Evolutionary conservation across 2,797 vertebrate genomes (phyloP).

Genomic region (Catharus ustulatus): DNA sequence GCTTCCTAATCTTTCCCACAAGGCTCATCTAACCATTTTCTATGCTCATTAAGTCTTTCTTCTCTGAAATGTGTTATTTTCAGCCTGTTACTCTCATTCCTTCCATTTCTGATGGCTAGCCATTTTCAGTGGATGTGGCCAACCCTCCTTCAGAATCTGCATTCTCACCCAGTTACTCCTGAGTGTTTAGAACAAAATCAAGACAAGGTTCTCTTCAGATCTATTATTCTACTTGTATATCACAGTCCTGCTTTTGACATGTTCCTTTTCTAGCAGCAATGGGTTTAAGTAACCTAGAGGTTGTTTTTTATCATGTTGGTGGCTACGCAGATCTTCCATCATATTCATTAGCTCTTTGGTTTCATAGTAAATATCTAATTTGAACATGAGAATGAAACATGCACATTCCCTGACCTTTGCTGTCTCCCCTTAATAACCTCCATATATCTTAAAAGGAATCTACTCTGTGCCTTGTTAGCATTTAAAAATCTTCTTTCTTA

Average conservation of each 20-base stretch:
- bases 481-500: background rate
- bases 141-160: background rate
- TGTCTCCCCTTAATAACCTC: background rate
- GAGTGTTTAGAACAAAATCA: background rate
- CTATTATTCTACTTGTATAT: background rate
- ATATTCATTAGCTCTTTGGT: background rate
- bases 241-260: background rate
- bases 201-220: background rate
- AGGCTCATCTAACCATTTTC: background rate
- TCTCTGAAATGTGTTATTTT: background rate
- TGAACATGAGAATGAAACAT: background rate
- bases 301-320: background rate
- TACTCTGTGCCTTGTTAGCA: background rate
- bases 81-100: background rate
- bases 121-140: background rate
- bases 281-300: background rate
- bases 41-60: background rate
- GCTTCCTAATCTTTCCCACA: background rate
- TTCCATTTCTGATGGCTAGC: background rate
- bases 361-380: background rate
- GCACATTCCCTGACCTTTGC: background rate
- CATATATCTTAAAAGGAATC: background rate
- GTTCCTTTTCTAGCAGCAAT: background rate
- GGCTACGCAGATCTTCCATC: background rate
- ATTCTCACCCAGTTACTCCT: background rate